Evolutionary conservation across 2,113 vertebrate species (phyloP).

Genomic region (Mustelus asterias): DNA sequence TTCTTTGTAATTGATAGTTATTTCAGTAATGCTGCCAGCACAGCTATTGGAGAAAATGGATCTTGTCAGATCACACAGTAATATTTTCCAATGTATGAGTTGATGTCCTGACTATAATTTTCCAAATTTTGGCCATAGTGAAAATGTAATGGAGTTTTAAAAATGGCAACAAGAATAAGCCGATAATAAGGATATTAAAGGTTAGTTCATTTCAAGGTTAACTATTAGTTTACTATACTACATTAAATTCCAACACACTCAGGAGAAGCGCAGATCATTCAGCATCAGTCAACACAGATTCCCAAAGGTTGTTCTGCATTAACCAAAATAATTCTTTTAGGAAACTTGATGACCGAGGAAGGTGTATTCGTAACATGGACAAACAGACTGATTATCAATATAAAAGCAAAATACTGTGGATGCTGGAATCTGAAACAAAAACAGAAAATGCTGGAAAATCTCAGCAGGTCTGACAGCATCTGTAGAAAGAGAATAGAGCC

Average conservation of each 20-base stretch:
- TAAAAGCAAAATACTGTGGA: too few species aligned
- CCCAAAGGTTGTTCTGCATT: background rate
- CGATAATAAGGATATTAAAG: background rate
- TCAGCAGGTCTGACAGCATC: too few species aligned
- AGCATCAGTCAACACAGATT: background rate
- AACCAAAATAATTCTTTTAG: background rate
- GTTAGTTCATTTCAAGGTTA: background rate
- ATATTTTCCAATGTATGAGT: background rate
- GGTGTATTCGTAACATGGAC: too few species aligned
- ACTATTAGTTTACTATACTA: background rate
- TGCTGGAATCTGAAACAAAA: too few species aligned
- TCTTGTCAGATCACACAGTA: background rate
- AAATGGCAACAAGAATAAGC: background rate
- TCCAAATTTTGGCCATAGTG: background rate
- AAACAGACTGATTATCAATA: too few species aligned
- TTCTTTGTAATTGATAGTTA: background rate
- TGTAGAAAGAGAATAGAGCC: too few species aligned
- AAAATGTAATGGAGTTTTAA: background rate
- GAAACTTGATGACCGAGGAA: too few species aligned
- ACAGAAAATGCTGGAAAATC: too few species aligned
- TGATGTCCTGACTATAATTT: background rate
- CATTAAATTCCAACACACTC: background rate
- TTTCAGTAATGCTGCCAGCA: background rate
- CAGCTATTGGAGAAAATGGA: background rate
- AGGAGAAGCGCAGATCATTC: background rate